Conservation (phyloP, 2,797 vertebrate genomes). For the Labroides dimidiatus region DNA sequence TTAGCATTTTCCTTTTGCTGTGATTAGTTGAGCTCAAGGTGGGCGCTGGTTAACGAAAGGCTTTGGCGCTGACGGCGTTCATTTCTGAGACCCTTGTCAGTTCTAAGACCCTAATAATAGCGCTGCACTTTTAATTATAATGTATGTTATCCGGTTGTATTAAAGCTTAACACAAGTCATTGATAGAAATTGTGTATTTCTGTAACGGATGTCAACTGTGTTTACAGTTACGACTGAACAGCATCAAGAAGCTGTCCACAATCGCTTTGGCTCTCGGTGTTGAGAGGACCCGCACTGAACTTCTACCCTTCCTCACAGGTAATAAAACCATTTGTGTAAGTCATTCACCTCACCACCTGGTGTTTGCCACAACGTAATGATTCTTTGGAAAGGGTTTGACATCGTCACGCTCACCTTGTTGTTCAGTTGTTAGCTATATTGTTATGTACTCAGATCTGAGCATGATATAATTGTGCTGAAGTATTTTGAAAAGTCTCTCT, state of each 20-base stretch:
- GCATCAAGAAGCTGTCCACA: slow-evolving; percentile 91
- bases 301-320: slow-evolving; percentile 92
- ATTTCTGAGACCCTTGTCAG: not conserved
- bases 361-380: not conserved
- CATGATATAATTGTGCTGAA: not conserved
- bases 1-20: accelerated
- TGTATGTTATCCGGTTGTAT: not conserved
- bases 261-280: slow-evolving; percentile 90
- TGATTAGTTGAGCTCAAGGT: accelerated
- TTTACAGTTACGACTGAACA: slow-evolving; percentile 87
- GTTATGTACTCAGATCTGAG: too few relatives aligned
- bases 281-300: slow-evolving; percentile 89
- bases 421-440: too few relatives aligned
- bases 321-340: not conserved
- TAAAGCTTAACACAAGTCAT: accelerated
- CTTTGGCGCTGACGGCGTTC: too few relatives aligned
- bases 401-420: too few relatives aligned
- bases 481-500: not conserved
- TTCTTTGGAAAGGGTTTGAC: not conserved
- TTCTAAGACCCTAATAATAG: too few relatives aligned
- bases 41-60: not conserved
- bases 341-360: not conserved
- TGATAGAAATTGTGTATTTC: not conserved
- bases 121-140: not conserved
- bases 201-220: not conserved